Evolutionary conservation across 2,888 invertebrate genomes (phyloP).

Genomic region (Erannis defoliaria): DNA sequence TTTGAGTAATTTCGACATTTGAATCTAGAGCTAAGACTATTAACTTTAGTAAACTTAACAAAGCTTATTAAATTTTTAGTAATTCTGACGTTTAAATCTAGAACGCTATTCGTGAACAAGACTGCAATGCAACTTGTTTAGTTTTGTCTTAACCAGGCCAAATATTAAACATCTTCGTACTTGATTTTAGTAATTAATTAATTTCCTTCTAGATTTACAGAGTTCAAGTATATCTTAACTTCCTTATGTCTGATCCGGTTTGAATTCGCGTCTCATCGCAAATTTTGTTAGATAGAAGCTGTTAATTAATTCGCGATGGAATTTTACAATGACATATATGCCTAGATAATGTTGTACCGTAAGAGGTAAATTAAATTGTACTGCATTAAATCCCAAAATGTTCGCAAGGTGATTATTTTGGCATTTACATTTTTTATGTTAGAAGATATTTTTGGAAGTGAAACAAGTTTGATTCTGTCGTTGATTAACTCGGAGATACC

Average conservation of each 20-base stretch:
- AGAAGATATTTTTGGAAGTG: no score
- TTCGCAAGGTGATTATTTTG: background rate
- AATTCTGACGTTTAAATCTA: no score
- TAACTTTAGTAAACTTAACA: no score
- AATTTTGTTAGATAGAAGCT: slow-evolving; percentile 3
- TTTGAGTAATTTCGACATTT: no score
- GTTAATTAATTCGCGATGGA: slow-evolving; percentile 9
- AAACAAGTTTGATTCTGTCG: no score
- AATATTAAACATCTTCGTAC: no score
- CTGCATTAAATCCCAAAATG: background rate
- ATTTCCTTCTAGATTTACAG: background rate
- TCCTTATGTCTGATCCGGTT: background rate
- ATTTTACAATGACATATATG: background rate
- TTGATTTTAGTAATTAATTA: background rate
- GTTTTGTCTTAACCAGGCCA: no score
- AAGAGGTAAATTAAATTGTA: background rate
- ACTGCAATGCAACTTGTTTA: no score
- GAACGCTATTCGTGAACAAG: no score
- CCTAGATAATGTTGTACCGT: background rate
- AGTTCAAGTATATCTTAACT: background rate
- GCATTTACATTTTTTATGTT: background rate
- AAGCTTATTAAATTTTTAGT: no score
- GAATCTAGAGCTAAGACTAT: no score
- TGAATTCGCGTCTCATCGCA: background rate
- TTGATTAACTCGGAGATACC: no score